These are phyloP conservation scores for Carassius carassius DNA, from an alignment of 2,113 vertebrate genomes.

Conservation along the genomic window DNA sequence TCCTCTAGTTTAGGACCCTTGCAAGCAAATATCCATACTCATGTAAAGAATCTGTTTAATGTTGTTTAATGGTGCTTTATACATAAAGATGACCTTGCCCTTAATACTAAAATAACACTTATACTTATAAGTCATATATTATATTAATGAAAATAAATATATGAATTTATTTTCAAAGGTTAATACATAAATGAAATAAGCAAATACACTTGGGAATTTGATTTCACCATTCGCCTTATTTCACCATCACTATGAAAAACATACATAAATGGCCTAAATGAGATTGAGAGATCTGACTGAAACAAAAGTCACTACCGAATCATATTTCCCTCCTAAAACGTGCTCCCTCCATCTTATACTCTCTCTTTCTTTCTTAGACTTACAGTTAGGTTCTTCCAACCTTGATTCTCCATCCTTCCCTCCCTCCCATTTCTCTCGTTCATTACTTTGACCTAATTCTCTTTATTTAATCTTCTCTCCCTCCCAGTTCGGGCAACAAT, in stretches of 20 bases:
- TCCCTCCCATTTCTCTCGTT: conserved; percentile 44
- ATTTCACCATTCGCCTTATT: not conserved
- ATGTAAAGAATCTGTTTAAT: too few species aligned
- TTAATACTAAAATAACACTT: too few species aligned
- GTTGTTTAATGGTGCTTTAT: too few species aligned
- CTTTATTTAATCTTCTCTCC: conserved; percentile 72
- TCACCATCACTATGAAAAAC: not conserved
- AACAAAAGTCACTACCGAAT: not conserved
- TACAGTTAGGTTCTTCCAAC: conserved; percentile 3
- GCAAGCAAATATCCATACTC: too few species aligned
- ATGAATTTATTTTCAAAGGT: not conserved
- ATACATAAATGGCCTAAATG: not conserved
- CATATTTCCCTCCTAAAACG: not conserved
- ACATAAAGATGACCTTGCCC: too few species aligned
- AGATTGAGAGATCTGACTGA: not conserved
- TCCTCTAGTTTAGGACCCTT: too few species aligned
- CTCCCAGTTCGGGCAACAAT: conserved; percentile 70
- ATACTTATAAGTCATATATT: too few species aligned
- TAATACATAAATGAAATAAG: not conserved
- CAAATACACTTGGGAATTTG: not conserved
- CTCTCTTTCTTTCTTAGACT: conserved; percentile 11
- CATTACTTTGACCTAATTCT: conserved; percentile 78
- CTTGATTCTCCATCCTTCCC: not conserved
- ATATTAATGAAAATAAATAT: too few species aligned
- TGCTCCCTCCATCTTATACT: not conserved